Evolutionary conservation across 2,113 vertebrate genomes (phyloP), one percentile per base, ranked within the genome.

Genomic region (Hippocampus barbouri): DNA sequence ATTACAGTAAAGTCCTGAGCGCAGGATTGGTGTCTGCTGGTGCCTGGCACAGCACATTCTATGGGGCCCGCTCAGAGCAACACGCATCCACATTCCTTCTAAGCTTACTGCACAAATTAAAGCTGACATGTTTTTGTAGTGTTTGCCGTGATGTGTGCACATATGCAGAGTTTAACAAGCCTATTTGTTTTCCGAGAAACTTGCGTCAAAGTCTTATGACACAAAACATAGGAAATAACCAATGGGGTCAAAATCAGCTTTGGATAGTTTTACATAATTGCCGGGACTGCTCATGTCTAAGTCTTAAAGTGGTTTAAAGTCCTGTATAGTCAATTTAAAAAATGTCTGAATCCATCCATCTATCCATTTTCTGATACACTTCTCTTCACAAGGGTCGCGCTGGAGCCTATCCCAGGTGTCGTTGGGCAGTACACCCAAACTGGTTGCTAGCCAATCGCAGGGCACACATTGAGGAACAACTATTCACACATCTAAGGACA

Each of bases 41-140:
- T 72, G 70, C 82, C 74, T 84, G 83, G 78, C 81, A 85, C 85
- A 68, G 59, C 66, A 62, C 54, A 73, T 68, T 61, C 53, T 5
- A 60, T 16, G 21, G 56, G 64, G 75, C 76, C 84, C 86, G 80
- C 84, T 71, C 73, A 77, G 73, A 67, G 61, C 56, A 66, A 41
- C 23, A 57, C 65, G 61, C 71, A 72, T 72, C 74, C 45, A 79
- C 79, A 83, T 85, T 83, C 73, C 71, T 76, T 60, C 53, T 5
- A 60, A 70, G 78, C 59, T 87, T 72, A 75, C 66, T 69, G 49
- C 64, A 72, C 71, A 49, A 71, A 70, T 69, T 27, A 27, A 76
- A 66, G 18, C 61, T 56, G 70, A 40, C 40, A 68, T 51, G 30
- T 54, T 74, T 78, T 68, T n/a, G 49, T 20, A 40, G 71, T 71